Conservation (phyloP, 2,888 invertebrate genomes). For the Chloroclysta siterata region DNA sequence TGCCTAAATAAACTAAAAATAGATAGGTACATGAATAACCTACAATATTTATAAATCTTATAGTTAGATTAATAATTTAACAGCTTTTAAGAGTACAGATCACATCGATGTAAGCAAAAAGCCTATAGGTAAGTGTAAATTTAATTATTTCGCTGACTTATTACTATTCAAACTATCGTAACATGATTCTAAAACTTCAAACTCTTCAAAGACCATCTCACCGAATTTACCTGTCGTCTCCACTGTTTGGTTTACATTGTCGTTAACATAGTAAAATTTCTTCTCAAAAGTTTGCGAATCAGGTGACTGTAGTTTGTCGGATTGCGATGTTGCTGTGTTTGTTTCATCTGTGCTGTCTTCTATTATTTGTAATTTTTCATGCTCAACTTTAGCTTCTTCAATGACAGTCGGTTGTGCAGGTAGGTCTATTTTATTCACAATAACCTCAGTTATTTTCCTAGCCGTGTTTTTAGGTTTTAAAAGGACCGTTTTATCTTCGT, state of each 20-base stretch:
- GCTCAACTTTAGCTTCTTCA: constrained; percentile 46
- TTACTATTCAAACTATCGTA: constrained; percentile 86
- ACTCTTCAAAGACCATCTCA: constrained; percentile 94
- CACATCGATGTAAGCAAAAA: constrained; percentile 73
- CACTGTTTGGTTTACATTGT: constrained; percentile 84
- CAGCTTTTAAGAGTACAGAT: constrained; percentile 77
- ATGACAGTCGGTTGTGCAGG: constrained; percentile 44
- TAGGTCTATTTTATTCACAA: constrained; percentile 48
- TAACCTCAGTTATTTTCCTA: constrained; percentile 33
- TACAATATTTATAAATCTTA: constrained; percentile 62
- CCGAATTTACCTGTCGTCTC: constrained; percentile 87
- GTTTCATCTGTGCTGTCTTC: constrained; percentile 49
- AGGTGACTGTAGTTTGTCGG: constrained; percentile 54
- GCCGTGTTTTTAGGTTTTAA: constrained; percentile 50
- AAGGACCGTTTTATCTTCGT: constrained; percentile 56
- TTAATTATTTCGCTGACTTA: constrained; percentile 75
- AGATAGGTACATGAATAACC: constrained; percentile 36
- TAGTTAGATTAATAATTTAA: constrained; percentile 74
- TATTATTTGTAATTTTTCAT: constrained; percentile 42
- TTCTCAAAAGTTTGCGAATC: constrained; percentile 79
- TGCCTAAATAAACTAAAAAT: constrained; percentile 29
- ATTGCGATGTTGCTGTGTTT: constrained; percentile 42
- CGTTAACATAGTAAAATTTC: constrained; percentile 86
- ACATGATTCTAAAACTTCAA: constrained; percentile 88
- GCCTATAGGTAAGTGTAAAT: constrained; percentile 52